Evolutionary conservation across 2,888 invertebrate species (phyloP).

Genomic region (Protonemura montana): DNA sequence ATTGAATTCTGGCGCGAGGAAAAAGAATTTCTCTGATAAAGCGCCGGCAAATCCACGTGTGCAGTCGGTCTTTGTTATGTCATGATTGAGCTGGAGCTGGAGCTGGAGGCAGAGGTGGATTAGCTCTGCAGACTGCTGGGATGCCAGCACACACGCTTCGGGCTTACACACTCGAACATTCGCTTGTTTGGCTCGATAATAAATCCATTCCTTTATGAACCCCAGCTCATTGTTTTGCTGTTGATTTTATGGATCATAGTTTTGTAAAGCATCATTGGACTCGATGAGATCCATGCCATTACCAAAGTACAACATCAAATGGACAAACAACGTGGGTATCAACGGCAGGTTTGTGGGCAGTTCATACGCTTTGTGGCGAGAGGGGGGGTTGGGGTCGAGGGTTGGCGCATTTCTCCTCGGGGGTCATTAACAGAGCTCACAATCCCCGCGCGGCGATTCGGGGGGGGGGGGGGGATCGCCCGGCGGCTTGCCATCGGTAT

Average conservation of each 20-base stretch:
- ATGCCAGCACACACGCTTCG: background rate
- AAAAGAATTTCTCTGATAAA: background rate
- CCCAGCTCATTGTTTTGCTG: background rate
- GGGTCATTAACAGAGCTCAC: slow-evolving; percentile 40
- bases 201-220: slow-evolving; percentile 16
- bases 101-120: background rate
- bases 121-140: background rate
- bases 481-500: slow-evolving; percentile 28
- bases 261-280: slow-evolving; percentile 30
- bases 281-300: background rate
- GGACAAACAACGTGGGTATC: slow-evolving; percentile 21
- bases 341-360: background rate
- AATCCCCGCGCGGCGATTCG: background rate
- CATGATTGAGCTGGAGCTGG: background rate
- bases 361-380: background rate
- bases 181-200: background rate
- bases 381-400: background rate
- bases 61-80: background rate
- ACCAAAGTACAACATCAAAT: slow-evolving; percentile 29
- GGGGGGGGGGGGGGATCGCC: slow-evolving; percentile 27
- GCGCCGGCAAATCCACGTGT: background rate
- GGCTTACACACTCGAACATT: background rate
- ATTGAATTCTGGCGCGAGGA: background rate
- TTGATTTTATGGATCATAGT: slow-evolving; percentile 33
- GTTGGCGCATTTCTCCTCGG: background rate